These are phyloP conservation scores for Hafferia zeledoni DNA, from an alignment of 2,797 vertebrate species.

Conservation along the genomic window DNA sequence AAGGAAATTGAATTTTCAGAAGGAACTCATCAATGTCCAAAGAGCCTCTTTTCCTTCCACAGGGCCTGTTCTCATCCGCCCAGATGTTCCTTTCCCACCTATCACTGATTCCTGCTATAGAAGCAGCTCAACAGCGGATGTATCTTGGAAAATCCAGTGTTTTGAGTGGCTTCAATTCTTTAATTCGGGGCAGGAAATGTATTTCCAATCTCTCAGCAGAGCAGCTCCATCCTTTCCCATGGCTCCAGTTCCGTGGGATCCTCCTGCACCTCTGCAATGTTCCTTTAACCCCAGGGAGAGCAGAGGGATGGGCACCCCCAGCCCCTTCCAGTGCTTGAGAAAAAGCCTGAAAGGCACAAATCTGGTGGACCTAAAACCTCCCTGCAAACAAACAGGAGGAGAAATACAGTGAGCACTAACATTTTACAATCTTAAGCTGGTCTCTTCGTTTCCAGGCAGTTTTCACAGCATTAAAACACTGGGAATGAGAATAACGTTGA, in stretches of 20 bases:
- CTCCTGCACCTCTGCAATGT: background rate
- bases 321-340: background rate
- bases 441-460: background rate
- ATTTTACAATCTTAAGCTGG: background rate
- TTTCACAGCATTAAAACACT: background rate
- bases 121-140: background rate
- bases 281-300: background rate
- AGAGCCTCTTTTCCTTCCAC: background rate
- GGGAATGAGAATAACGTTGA: background rate
- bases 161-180: background rate
- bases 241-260: background rate
- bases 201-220: background rate
- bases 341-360: background rate
- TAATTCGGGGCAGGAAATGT: background rate
- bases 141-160: background rate
- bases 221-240: background rate
- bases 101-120: background rate
- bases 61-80: background rate
- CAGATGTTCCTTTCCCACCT: background rate
- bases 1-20: constrained; percentile 44
- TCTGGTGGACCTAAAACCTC: background rate
- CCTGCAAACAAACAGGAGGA: background rate
- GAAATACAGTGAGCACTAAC: background rate
- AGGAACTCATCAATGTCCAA: background rate
- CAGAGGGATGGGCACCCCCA: background rate